Conservation (phyloP, 2,113 vertebrate genomes). For the Psilopsiagon aurifrons region DNA sequence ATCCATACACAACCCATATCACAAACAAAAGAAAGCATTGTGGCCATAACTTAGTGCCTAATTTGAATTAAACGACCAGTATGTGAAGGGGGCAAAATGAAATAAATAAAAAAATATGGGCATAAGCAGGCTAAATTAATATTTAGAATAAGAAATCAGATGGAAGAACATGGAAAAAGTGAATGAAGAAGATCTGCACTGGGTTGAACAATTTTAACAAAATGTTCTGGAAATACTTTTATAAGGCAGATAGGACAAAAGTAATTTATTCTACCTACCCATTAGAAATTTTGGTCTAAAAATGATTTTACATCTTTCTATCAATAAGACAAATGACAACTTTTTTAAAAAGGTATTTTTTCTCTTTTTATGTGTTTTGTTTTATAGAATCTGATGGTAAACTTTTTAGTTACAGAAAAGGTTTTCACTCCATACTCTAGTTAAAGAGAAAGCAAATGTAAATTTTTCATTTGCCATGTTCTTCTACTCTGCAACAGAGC, state of each 20-base stretch:
- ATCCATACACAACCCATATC: not conserved
- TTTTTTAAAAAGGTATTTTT: not conserved
- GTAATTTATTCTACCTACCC: not conserved
- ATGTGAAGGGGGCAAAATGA: not conserved
- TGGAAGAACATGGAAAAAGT: slow-evolving; percentile 48
- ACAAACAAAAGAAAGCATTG: not conserved
- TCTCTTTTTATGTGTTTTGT: not conserved
- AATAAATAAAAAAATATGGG: not conserved
- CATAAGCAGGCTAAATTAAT: slow-evolving; percentile 53
- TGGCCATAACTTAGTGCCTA: not conserved
- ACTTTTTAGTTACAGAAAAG: not conserved
- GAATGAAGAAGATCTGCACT: slow-evolving; percentile 14
- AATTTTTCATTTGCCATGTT: not conserved
- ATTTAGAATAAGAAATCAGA: slow-evolving; percentile 26
- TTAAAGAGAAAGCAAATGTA: not conserved
- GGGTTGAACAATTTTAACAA: not conserved
- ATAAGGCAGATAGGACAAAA: not conserved
- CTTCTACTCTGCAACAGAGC: not conserved
- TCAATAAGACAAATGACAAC: not conserved
- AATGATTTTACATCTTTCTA: not conserved
- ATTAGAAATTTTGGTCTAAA: not conserved
- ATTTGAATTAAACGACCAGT: not conserved
- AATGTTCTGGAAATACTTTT: not conserved
- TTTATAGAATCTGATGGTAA: not conserved
- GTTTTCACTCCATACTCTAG: not conserved